A percentile compares a stretch with the other conserved stretches of the same genome.
Conservation (phyloP, 2,888 invertebrate genomes). For the Chrysomela aeneicollis region DNA sequence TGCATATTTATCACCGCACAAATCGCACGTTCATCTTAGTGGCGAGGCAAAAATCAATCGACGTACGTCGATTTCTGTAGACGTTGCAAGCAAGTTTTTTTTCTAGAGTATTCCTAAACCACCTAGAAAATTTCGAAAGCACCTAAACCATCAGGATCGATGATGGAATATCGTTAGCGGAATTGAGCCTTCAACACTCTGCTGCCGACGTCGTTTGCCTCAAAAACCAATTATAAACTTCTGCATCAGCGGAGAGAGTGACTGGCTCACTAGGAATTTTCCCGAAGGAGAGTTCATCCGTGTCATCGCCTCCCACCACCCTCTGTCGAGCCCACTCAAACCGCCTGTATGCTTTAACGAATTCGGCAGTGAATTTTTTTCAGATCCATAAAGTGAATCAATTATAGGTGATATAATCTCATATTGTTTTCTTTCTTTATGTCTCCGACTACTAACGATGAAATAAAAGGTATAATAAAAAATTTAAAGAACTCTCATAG, state of each 20-base stretch:
- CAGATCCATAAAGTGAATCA: no score
- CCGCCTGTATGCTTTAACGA: no score
- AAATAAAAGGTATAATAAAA: background rate
- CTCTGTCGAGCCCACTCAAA: no score
- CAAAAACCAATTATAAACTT: conserved; percentile 24
- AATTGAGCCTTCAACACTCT: conserved; percentile 15
- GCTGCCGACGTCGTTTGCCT: conserved; percentile 10
- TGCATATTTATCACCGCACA: no score
- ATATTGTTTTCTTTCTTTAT: no score
- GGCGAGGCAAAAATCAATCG: no score
- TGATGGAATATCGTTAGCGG: conserved; percentile 22
- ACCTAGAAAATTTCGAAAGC: background rate
- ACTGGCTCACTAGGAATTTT: conserved; percentile 14
- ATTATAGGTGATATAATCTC: no score
- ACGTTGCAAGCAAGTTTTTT: background rate
- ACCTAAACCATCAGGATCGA: conserved; percentile 9
- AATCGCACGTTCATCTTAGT: no score
- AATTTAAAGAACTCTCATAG: background rate
- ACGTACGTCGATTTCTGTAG: background rate
- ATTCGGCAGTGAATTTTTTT: no score
- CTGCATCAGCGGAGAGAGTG: conserved; percentile 6
- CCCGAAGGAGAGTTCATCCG: conserved; percentile 11
- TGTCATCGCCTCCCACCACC: conserved; percentile 11
- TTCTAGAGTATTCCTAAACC: background rate
- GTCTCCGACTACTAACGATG: no score